Evolutionary conservation across 1,140 invertebrate species (phyloP).

Genomic region (Hermatobates lingyangjiaoensis): DNA sequence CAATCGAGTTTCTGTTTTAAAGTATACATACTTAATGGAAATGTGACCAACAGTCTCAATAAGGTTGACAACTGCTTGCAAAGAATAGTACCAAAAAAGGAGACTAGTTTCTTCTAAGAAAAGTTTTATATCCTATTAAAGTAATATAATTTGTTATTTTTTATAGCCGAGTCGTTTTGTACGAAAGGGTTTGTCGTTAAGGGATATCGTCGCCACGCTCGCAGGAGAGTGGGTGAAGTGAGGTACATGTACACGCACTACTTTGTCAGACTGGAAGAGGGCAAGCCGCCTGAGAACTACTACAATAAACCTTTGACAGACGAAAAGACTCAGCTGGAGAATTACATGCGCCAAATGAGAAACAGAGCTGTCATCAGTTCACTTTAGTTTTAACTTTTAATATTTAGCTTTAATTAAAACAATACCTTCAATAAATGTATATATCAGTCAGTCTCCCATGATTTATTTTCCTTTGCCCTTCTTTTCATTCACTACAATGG

Average conservation of each 20-base stretch:
- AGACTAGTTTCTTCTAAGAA: too few relatives aligned
- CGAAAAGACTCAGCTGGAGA: constrained; percentile 48
- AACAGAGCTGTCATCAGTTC: constrained; percentile 46
- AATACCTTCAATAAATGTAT: too few relatives aligned
- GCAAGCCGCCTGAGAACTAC: constrained; percentile 72
- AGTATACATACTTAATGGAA: too few relatives aligned
- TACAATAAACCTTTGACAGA: constrained; percentile 37
- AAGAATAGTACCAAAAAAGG: too few relatives aligned
- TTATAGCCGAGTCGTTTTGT: constrained; percentile 68
- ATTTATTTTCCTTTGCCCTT: too few relatives aligned
- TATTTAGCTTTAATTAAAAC: too few relatives aligned
- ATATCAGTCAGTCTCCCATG: too few relatives aligned
- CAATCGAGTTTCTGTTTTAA: too few relatives aligned
- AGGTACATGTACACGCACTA: constrained; percentile 70
- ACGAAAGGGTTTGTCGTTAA: constrained; percentile 56
- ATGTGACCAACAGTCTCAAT: too few relatives aligned
- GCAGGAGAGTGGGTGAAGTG: constrained; percentile 43
- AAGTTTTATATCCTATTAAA: too few relatives aligned
- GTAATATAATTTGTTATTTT: constrained; percentile 14
- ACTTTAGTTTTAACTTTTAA: constrained; percentile 38
- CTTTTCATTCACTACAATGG: too few relatives aligned
- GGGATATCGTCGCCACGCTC: constrained; percentile 65
- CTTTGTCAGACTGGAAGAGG: constrained; percentile 80
- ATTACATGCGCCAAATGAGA: constrained; percentile 50
- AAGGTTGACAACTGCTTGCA: too few relatives aligned